These are phyloP conservation scores for Agonopterix heracliana DNA, from an alignment of 2,888 invertebrate genomes.

Conservation along the genomic window DNA sequence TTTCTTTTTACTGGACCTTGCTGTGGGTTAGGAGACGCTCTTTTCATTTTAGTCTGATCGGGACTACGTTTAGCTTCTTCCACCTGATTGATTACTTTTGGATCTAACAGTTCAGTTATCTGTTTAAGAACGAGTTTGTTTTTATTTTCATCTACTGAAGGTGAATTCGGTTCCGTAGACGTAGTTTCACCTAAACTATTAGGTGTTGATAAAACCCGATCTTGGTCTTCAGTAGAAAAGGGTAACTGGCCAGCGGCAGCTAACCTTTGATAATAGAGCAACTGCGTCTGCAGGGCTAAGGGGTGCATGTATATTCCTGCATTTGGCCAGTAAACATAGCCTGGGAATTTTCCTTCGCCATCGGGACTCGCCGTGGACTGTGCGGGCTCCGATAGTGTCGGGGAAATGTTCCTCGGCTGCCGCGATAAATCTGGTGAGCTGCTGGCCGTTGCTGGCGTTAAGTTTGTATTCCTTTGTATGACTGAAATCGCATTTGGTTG, in stretches of 20 bases:
- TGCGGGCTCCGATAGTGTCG: slow-evolving; percentile 57
- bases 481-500: slow-evolving; percentile 66
- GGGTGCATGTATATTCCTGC: slow-evolving; percentile 85
- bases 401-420: slow-evolving; percentile 41
- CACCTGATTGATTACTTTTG: slow-evolving; percentile 56
- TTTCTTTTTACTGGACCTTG: slow-evolving; percentile 80
- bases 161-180: slow-evolving; percentile 40
- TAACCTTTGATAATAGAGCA: slow-evolving; percentile 85
- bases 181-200: slow-evolving; percentile 44
- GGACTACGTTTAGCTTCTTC: slow-evolving; percentile 49
- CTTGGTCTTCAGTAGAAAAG: slow-evolving; percentile 45
- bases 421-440: slow-evolving; percentile 62
- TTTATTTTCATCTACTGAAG: slow-evolving; percentile 58
- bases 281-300: slow-evolving; percentile 81
- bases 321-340: slow-evolving; percentile 83
- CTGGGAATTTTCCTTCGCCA: slow-evolving; percentile 54
- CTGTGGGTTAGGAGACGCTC: slow-evolving; percentile 49
- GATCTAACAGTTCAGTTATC: slow-evolving; percentile 64
- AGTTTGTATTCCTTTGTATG: slow-evolving; percentile 62
- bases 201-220: slow-evolving; percentile 43
- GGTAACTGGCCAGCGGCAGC: slow-evolving; percentile 73
- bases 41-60: slow-evolving; percentile 62
- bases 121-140: slow-evolving; percentile 65
- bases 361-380: slow-evolving; percentile 50
- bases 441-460: slow-evolving; percentile 51